Conservation (phyloP, 2,797 vertebrate genomes). For the Diceros bicornis region DNA sequence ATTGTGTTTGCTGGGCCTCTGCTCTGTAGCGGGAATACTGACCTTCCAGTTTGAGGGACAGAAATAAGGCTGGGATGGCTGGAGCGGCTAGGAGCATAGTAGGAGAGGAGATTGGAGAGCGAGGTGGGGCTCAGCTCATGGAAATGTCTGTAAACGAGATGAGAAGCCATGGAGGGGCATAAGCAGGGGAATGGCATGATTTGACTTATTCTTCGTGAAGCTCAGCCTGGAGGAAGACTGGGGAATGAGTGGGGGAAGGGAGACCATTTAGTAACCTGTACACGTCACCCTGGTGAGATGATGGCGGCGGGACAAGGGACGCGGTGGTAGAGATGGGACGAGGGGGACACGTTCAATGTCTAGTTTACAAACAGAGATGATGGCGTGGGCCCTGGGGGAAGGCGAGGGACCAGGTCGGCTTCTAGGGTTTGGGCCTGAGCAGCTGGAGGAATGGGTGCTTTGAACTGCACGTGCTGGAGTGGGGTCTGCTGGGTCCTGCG, state of each 20-base stretch:
- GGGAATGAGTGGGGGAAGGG: not conserved
- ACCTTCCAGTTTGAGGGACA: not conserved
- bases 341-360: not conserved
- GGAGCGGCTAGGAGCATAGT: fast-evolving
- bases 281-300: not conserved
- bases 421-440: not conserved
- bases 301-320: not conserved
- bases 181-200: fast-evolving
- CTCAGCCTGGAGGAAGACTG: not conserved
- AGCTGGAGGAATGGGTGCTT: not conserved
- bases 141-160: not conserved
- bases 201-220: not conserved
- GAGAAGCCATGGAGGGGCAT: not conserved
- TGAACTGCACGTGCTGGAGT: not conserved
- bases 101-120: too few relatives aligned
- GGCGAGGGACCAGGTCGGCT: not conserved
- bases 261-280: fast-evolving
- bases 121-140: fast-evolving
- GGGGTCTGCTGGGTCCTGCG: not conserved
- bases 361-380: not conserved
- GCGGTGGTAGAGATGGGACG: fast-evolving
- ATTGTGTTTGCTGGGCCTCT: not conserved
- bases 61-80: not conserved
- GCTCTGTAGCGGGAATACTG: not conserved
- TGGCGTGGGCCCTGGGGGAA: too few relatives aligned